Evolutionary conservation across 2,888 invertebrate species (phyloP).

Genomic region (Diachrysia chrysitis): DNA sequence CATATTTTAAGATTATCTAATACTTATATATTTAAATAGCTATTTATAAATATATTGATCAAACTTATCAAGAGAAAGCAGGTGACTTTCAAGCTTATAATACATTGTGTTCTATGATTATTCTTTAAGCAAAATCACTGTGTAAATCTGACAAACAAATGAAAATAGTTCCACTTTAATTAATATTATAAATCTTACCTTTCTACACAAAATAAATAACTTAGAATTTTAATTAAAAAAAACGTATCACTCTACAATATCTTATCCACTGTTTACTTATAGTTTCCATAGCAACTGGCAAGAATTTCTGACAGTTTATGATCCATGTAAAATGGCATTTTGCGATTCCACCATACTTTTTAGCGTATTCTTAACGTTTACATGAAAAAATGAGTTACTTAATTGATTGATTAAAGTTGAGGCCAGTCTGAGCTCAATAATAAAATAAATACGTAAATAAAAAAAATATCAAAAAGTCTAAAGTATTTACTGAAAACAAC

Average conservation of each 20-base stretch:
- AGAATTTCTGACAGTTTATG: not conserved
- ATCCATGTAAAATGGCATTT: not conserved
- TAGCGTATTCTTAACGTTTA: no score
- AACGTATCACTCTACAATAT: constrained; percentile 21
- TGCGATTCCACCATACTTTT: not conserved
- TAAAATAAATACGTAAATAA: no score
- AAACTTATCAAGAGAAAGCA: not conserved
- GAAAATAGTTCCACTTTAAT: not conserved
- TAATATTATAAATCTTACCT: not conserved
- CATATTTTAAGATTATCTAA: no score
- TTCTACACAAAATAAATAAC: constrained; percentile 2
- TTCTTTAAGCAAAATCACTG: not conserved
- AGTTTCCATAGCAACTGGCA: constrained; percentile 44
- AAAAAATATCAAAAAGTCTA: no score
- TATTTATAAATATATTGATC: not conserved
- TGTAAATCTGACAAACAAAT: not conserved
- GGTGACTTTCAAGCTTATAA: not conserved
- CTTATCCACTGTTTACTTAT: not conserved
- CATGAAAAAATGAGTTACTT: no score
- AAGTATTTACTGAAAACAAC: no score
- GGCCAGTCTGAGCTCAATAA: no score
- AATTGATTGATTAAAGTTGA: no score
- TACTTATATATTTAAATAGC: no score
- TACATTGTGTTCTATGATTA: not conserved
- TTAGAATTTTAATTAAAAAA: constrained; percentile 13